Base-by-base conservation (phyloP, 2,888 invertebrate genomes). In the Hemithea aestivaria region DNA sequence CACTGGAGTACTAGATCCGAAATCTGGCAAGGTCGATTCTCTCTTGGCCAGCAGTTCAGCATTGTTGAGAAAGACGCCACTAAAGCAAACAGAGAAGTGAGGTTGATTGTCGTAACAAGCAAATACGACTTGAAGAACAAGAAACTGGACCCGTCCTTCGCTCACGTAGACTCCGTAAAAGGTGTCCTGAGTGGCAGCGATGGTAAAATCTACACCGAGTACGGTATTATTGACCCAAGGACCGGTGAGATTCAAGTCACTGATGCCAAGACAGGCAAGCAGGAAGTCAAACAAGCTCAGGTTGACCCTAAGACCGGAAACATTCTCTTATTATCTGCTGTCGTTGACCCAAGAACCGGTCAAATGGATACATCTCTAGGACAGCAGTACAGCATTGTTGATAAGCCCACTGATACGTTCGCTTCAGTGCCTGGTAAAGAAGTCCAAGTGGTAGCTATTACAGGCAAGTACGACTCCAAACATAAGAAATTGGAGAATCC, bases 1-100 rank as follows among this genome's bases (percentile, higher is more conserved):
- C 1, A 89, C 89, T 7, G 91, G 90, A 10, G 90, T 92, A 2
- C 61, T 87, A 1, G 91, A 92, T 70, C 91, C 91, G 0, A 88
- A 88, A 53, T 91, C 91, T 1, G 92, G 92, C 1, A 91, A 91
- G 63, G 72, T 89, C 0, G 92, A 92, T 66, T 88, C 91, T 88
- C 88, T 0, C 75, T 92, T 27, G 92, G 92, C 7, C 92, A 93
- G 67, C 88, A 92, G 50, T 90, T 92, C 40, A 90, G 90, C 51
- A 88, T 92, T 28, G 89, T 90, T 1, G 91, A 91, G 39, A 90
- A 91, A 60, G 90, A 91, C 45, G 91, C 91, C 26, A 89, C 90
- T 0, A 89, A 89, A 51, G 92, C 92, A 0, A 93, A 92, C 43
- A 71, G 87, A 53, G 87, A 84, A 72, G 87, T 90, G 1, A 87